These are phyloP conservation scores for Zaprionus nigranus DNA, from an alignment of 1,140 invertebrate genomes.

Conservation along the genomic window DNA sequence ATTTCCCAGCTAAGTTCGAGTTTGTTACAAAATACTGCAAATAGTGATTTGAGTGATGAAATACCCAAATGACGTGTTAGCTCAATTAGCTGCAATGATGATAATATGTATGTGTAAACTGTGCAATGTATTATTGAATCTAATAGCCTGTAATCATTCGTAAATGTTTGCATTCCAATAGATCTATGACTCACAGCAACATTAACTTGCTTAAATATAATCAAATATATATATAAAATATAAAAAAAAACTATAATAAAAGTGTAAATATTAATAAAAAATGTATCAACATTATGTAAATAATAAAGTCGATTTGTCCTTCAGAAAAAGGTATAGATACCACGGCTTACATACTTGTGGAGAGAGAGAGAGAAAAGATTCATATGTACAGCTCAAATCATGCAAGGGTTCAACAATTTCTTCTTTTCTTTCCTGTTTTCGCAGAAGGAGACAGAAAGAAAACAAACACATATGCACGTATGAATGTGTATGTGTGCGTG, in stretches of 20 bases:
- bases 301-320: neutral
- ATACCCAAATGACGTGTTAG: neutral
- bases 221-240: no score
- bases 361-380: neutral
- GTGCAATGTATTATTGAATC: constrained; percentile 1
- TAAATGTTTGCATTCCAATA: neutral
- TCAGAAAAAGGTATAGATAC: neutral
- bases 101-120: neutral
- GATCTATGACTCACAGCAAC: neutral
- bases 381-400: constrained; percentile 10
- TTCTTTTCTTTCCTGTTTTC: constrained; percentile 52
- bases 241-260: no score
- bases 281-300: neutral
- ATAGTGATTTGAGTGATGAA: neutral
- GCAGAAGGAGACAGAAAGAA: constrained; percentile 34
- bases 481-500: constrained; percentile 16
- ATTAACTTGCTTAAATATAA: no score
- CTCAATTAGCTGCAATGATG: neutral
- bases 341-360: neutral
- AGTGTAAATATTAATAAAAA: no score
- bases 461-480: constrained; percentile 8
- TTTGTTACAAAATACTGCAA: neutral
- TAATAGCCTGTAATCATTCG: neutral
- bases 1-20: neutral
- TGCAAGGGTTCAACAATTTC: constrained; percentile 53